A percentile compares a stretch with the other conserved stretches of the same genome.
Evolutionary conservation across 2,113 vertebrate genomes (phyloP).

Genomic region (Rissa tridactyla): DNA sequence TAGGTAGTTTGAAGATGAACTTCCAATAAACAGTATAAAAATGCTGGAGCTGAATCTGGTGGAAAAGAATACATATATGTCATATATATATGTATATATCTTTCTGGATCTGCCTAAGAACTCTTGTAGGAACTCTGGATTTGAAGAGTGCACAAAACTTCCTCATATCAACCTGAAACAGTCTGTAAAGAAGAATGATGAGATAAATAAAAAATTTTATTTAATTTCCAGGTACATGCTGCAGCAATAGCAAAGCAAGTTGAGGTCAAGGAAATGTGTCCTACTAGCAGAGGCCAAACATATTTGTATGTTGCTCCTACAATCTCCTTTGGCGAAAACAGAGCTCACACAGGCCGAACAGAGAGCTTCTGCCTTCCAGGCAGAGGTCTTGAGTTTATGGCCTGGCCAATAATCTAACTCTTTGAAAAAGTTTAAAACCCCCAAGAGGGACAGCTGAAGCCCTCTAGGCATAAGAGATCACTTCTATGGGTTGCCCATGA

Average conservation of each 20-base stretch:
- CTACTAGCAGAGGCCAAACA: background rate
- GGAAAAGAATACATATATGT: background rate
- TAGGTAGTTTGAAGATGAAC: background rate
- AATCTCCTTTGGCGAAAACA: background rate
- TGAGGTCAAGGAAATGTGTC: background rate
- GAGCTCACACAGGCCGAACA: background rate
- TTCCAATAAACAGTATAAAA: background rate
- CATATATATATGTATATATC: no score
- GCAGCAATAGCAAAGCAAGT: background rate
- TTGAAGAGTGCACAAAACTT: background rate
- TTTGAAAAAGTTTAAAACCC: background rate
- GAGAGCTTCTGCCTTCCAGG: background rate
- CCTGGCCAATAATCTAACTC: background rate
- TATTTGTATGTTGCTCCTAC: background rate
- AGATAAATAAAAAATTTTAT: background rate
- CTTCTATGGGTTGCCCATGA: background rate
- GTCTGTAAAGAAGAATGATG: background rate
- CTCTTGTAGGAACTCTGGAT: background rate
- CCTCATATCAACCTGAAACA: background rate
- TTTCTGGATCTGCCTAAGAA: background rate
- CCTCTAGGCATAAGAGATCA: background rate
- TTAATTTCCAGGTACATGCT: background rate
- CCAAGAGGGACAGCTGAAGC: background rate
- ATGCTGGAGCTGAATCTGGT: background rate
- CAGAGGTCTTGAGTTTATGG: conserved; percentile 8